Base-by-base conservation (phyloP, 2,797 vertebrate genomes). In the Pipistrellus pipistrellus region DNA sequence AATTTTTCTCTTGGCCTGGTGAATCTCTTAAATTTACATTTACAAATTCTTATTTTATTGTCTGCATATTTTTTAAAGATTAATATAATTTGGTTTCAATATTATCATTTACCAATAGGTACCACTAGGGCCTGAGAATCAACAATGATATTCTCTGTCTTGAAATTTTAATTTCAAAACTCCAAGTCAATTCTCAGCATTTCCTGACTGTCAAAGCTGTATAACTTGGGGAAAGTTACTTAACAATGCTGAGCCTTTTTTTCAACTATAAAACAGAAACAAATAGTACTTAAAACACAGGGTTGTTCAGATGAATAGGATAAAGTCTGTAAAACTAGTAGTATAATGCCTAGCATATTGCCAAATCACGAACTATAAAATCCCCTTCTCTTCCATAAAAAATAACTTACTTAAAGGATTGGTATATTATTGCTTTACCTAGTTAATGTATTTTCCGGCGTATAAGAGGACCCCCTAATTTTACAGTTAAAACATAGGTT, bases 81-180 rank as follows among this genome's bases (percentile, higher is more conserved):
- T 69, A 88, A 71, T 51, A 69, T 21, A 95, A 71, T 69, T 83
- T 55, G 20, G 30, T 55, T 76, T 4, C 17, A 73, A 23, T 59
- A 55, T 86, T 84, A 69, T 15, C 51, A 8, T 93, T 94, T 80
- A 51, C 9, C 27, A 77, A 84, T n/a, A 90, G 44, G 20, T 69
- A 71, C 4, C 14, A 32, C 4, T 76, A 46, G 35, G 57, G 25
- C 9, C 53, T 76, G 15, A 95, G 21, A 20, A 90, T 87, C 0
- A 6, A 10, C 13, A 76, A 25, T 71, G 14, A 80, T 77, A 76
- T 25, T 87, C 1, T 91, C 23, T 82, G 27, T 7, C 14, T 87
- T 90, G 17, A 91, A 83, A 75, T 71, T 6, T 84, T 48, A 69
- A 94, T 90, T 96, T 85, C 32, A 88, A 92, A 83, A 59, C 17